These are phyloP conservation scores for Aphis gossypii DNA, from an alignment of 1,140 invertebrate species.

Conservation along the genomic window DNA sequence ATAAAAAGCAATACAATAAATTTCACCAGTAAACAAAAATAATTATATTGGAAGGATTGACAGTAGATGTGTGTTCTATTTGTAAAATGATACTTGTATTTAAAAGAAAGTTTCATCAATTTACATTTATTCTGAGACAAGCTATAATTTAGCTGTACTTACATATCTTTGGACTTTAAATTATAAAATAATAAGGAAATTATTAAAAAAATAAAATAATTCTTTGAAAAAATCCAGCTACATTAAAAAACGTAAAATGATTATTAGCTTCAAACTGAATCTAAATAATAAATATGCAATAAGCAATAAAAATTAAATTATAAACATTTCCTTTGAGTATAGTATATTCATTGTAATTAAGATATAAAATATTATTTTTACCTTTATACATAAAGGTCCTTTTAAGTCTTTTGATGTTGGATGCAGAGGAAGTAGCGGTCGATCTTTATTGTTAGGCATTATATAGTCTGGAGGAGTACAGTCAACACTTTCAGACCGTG, in stretches of 20 bases:
- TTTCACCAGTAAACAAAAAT: not conserved
- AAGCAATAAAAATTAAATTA: not conserved
- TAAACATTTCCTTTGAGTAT: not conserved
- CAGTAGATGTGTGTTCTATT: not conserved
- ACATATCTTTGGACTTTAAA: not conserved
- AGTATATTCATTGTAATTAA: not conserved
- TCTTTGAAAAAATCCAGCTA: not conserved
- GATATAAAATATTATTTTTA: conserved; percentile 63
- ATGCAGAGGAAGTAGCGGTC: conserved; percentile 85
- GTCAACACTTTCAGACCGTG: conserved; percentile 86
- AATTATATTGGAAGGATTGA: not conserved
- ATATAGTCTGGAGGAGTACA: conserved; percentile 97
- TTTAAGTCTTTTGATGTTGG: conserved; percentile 88
- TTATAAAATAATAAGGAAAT: not conserved
- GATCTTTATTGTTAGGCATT: conserved; percentile 87
- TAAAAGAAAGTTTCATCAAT: not conserved
- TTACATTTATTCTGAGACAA: not conserved
- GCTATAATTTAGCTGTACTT: not conserved
- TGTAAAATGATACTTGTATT: not conserved
- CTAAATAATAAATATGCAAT: not conserved
- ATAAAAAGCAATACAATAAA: not conserved
- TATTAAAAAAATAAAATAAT: not conserved
- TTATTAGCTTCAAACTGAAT: not conserved
- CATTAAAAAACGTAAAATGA: not conserved
- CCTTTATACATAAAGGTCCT: conserved; percentile 86